Conservation (phyloP, 2,888 invertebrate species). For the Boloria euphrosyne region DNA sequence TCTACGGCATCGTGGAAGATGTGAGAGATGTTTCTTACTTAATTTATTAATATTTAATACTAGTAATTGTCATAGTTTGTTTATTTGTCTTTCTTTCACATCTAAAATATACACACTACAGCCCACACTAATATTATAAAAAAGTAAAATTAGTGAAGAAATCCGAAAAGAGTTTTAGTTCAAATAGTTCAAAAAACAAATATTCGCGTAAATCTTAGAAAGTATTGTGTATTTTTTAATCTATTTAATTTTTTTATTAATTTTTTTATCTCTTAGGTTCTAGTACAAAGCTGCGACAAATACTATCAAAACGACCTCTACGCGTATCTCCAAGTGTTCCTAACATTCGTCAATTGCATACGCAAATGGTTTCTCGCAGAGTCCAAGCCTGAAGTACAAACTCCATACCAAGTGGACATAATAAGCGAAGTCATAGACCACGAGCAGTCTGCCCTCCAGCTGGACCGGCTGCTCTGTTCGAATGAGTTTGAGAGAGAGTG, state of each 20-base stretch:
- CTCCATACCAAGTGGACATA: conserved; percentile 49
- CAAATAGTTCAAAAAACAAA: no score
- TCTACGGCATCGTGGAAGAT: conserved; percentile 86
- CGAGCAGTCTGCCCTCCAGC: conserved; percentile 41
- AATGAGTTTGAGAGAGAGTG: conserved; percentile 59
- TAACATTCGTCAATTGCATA: conserved; percentile 85
- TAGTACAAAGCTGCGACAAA: conserved; percentile 83
- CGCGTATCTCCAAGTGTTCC: conserved; percentile 87
- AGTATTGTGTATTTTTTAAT: no score
- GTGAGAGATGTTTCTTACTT: conserved; percentile 61
- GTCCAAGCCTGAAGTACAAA: conserved; percentile 22
- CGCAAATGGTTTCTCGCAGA: conserved; percentile 76
- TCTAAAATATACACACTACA: no score
- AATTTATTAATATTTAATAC: no score
- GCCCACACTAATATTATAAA: no score
- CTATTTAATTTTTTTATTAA: no score
- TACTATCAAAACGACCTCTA: conserved; percentile 81
- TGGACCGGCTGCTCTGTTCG: conserved; percentile 43
- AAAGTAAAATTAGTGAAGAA: no score
- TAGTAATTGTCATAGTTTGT: no score
- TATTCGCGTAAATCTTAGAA: no score
- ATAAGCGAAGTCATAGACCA: conserved; percentile 66
- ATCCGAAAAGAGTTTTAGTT: no score
- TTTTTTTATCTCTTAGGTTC: conserved; percentile 57
- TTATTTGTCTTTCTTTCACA: no score